Conservation (phyloP, 2,113 vertebrate species). For the Rhabdomys dilectus region DNA sequence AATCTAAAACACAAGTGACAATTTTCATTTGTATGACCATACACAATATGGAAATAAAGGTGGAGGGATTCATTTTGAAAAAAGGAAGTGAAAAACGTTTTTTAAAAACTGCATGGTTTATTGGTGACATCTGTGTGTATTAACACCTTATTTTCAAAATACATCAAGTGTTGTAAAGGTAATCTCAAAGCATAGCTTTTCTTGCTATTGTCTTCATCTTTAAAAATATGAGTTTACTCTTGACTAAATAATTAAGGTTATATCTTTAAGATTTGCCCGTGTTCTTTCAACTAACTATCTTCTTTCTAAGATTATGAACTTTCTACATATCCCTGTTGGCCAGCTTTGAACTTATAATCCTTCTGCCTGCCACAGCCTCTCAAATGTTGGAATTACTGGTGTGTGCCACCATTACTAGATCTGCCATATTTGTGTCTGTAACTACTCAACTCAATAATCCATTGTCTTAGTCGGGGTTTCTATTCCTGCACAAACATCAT, state of each 20-base stretch:
- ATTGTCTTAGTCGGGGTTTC: no score
- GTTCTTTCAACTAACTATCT: background rate
- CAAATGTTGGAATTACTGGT: background rate
- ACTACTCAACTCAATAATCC: background rate
- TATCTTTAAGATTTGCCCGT: background rate
- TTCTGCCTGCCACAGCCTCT: background rate
- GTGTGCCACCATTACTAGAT: background rate
- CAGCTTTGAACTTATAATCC: background rate
- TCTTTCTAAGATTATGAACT: background rate
- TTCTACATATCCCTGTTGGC: background rate
- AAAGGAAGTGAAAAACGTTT: background rate
- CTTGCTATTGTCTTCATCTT: background rate
- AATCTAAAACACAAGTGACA: background rate
- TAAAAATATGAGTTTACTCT: constrained; percentile 2
- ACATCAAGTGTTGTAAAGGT: background rate
- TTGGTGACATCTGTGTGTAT: background rate
- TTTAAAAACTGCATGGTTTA: no score
- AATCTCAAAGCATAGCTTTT: background rate
- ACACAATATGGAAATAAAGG: background rate
- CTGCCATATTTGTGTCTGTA: background rate
- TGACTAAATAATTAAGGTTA: background rate
- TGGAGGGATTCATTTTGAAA: background rate
- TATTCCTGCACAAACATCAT: no score
- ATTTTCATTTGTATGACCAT: background rate
- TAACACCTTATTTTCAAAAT: background rate